These are phyloP conservation scores for Choreutis nemorana DNA, from an alignment of 2,888 invertebrate species.

Conservation along the genomic window DNA sequence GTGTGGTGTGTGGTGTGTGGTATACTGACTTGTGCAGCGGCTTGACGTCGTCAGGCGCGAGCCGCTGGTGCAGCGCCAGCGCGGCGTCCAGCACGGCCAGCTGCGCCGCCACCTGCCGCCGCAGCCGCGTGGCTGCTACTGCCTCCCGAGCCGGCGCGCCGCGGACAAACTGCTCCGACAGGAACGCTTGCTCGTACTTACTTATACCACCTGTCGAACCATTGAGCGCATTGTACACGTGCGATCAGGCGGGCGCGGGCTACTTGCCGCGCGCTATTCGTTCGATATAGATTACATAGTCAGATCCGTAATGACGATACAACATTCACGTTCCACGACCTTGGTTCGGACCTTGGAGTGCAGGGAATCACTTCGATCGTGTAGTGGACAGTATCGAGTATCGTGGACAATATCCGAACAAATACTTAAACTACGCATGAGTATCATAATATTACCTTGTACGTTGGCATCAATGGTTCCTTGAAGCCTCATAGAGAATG, in stretches of 20 bases:
- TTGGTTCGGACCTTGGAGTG: too few relatives aligned
- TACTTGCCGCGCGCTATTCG: too few relatives aligned
- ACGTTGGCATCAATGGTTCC: constrained; percentile 97
- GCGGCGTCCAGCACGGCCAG: constrained; percentile 84
- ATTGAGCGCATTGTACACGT: too few relatives aligned
- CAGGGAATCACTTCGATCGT: too few relatives aligned
- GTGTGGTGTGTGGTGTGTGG: neutral
- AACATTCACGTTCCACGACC: too few relatives aligned
- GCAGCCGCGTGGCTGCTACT: constrained; percentile 54
- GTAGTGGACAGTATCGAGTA: too few relatives aligned
- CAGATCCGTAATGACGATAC: too few relatives aligned
- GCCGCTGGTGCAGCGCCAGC: constrained; percentile 81
- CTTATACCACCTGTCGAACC: constrained; percentile 93
- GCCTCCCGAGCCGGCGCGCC: constrained; percentile 68
- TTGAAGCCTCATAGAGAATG: constrained; percentile 89
- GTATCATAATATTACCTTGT: constrained; percentile 69
- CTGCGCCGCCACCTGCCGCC: constrained; percentile 78
- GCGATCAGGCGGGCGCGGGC: too few relatives aligned
- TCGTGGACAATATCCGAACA: too few relatives aligned
- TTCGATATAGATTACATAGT: too few relatives aligned
- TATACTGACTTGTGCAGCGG: constrained; percentile 75
- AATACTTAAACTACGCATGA: too few relatives aligned
- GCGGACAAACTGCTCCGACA: constrained; percentile 76
- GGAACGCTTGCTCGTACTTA: constrained; percentile 95
- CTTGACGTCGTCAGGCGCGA: constrained; percentile 89